phyloP scores from a whole-genome alignment of 2,888 invertebrate genomes.

The Aromia moschata region DNA sequence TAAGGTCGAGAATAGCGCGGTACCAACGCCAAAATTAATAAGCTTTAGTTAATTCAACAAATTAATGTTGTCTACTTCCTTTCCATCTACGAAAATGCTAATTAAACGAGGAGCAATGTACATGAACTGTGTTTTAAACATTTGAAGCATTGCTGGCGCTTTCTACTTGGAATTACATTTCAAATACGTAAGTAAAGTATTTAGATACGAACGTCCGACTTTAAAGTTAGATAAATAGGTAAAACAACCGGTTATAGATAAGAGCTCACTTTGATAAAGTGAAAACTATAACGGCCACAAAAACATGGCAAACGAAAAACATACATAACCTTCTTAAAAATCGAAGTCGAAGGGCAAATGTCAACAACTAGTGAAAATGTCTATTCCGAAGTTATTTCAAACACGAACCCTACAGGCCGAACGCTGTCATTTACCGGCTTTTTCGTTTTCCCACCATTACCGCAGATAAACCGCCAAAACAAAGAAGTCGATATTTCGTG shows the following conservation, averaged over 20 bases:
- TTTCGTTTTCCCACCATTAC: conserved; percentile 29
- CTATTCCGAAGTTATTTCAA: conserved; percentile 11
- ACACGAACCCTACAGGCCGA: conserved; percentile 3
- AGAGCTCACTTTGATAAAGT: neutral
- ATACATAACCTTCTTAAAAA: neutral
- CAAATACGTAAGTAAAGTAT: neutral
- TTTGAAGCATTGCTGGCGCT: no score
- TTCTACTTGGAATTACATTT: conserved; percentile 2
- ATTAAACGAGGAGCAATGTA: no score
- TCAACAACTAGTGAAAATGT: conserved; percentile 8
- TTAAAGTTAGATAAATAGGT: neutral
- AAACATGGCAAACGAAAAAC: neutral
- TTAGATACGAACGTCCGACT: neutral
- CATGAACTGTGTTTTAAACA: no score
- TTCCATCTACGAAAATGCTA: no score
- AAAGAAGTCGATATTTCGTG: conserved; percentile 43
- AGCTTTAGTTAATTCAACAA: neutral
- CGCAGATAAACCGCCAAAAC: conserved; percentile 58
- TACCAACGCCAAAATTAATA: neutral
- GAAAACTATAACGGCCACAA: neutral
- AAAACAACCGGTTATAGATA: conserved; percentile 4
- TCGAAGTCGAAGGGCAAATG: neutral
- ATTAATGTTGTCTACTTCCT: conserved; percentile 3
- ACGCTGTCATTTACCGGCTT: conserved; percentile 26
- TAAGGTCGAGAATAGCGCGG: neutral